Evolutionary conservation across 1,140 invertebrate species (phyloP).

Genomic region (Drosophila sturtevanti): DNA sequence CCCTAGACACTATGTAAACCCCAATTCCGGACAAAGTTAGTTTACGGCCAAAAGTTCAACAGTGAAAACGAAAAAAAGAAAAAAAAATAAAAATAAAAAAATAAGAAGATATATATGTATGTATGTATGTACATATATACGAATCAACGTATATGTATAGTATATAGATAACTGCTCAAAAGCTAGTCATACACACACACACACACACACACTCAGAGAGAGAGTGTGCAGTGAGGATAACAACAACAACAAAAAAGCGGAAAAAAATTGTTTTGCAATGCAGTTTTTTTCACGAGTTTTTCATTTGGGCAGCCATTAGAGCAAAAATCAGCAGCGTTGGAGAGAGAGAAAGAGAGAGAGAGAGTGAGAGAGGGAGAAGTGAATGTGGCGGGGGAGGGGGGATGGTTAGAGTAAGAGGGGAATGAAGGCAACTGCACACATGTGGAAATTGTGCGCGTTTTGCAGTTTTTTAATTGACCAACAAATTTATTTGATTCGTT

Average conservation of each 20-base stretch:
- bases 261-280: conserved; percentile 70
- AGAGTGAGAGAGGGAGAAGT: not conserved
- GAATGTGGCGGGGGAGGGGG: not conserved
- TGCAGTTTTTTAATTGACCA: conserved; percentile 81
- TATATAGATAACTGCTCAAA: conserved; percentile 59
- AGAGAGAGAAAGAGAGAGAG: not conserved
- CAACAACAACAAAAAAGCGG: conserved; percentile 46
- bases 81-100: conserved; percentile 31
- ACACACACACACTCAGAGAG: too few relatives aligned
- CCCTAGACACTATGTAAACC: conserved; percentile 50
- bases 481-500: conserved; percentile 82
- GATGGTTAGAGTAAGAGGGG: conserved; percentile 16
- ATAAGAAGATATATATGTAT: conserved; percentile 4
- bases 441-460: conserved; percentile 81
- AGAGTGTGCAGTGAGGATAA: conserved; percentile 46
- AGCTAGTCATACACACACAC: conserved; percentile 43
- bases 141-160: not conserved
- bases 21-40: conserved; percentile 69
- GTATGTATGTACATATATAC: too few relatives aligned
- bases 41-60: conserved; percentile 74
- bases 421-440: conserved; percentile 58
- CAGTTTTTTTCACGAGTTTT: conserved; percentile 70
- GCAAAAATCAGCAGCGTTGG: conserved; percentile 58
- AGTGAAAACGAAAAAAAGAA: conserved; percentile 51
- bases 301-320: conserved; percentile 79